Evolutionary conservation across 2,888 invertebrate genomes (phyloP), one percentile per base, ranked within the genome.

Genomic region (Nemotelus nigrinus): DNA sequence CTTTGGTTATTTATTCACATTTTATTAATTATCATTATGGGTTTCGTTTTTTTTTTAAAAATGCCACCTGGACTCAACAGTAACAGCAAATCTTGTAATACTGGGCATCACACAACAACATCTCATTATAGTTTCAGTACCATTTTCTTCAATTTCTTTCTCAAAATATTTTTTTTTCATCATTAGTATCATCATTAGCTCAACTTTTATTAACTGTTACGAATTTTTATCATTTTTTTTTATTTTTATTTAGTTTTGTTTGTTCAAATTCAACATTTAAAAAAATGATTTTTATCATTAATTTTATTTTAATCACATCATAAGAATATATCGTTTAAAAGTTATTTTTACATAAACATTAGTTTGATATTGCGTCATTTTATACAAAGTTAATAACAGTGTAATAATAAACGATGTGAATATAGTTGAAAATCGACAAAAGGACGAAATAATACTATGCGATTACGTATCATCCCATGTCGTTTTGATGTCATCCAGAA

Each of bases 291-390:
- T 25, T 2, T 72, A 25, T 25, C 25, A 1, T 25, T 25, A 25
- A 25, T 25, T 25, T 25, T 25, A 25, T 45, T 74, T 47, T 48
- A 74, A 74, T 74, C 74, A 74, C 63, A 63, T 74, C 74, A 74
- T 74, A 74, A 74, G 74, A 74, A 74, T 60, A 63, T 60, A 74
- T 74, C 63, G 60, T 74, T 60, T 48, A 74, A 60, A 60, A 74
- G 39, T 74, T 71, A 7, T n/a, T 55, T 72, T 55, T 70, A 43
- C 55, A 53, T 43, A 3, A 70, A 53, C 25, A 44, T 72, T 72
- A 58, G 45, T 3, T 48, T 74, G 41, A 39, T 74, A 60, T 60
- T 60, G 60, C 48, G 25, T 39, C 8, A 25, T 63, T 25, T 63
- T 74, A 60, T 48, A 39, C 47, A 47, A 45, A 44, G 25, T 50